Conservation (phyloP, 2,113 vertebrate genomes). For the Peromyscus californicus region DNA sequence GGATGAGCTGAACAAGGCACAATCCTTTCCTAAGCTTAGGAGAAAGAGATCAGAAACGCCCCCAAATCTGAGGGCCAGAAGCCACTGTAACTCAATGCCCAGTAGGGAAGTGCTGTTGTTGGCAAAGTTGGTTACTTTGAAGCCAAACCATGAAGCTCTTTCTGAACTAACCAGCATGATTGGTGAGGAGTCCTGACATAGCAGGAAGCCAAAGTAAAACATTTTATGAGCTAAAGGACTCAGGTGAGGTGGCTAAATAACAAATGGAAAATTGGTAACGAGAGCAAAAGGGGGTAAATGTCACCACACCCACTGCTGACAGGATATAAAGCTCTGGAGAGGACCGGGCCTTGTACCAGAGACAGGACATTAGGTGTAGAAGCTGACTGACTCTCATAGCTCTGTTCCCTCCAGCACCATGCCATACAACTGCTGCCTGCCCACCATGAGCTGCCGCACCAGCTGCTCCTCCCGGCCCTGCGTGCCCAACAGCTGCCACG, state of each 20-base stretch:
- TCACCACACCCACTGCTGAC: slow-evolving; percentile 72
- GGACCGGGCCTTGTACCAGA: slow-evolving; percentile 23
- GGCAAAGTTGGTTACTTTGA: slow-evolving; percentile 77
- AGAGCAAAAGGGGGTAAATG: slow-evolving; percentile 42
- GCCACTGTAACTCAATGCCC: background rate
- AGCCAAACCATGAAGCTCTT: slow-evolving; percentile 73
- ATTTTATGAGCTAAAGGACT: slow-evolving; percentile 77
- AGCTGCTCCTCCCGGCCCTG: slow-evolving; percentile 73
- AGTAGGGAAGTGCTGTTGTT: background rate
- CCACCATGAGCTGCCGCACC: slow-evolving; percentile 70
- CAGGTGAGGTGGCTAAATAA: slow-evolving; percentile 62
- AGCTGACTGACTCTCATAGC: slow-evolving; percentile 15
- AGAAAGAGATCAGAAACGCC: background rate
- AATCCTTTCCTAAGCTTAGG: background rate
- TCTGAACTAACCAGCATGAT: slow-evolving; percentile 41
- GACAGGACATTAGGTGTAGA: slow-evolving; percentile 38
- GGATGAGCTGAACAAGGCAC: background rate
- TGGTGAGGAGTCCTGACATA: slow-evolving; percentile 79
- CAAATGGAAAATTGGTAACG: slow-evolving; percentile 60
- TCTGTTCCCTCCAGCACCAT: slow-evolving; percentile 57
- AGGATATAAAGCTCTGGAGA: slow-evolving; percentile 75
- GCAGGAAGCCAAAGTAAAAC: slow-evolving; percentile 78
- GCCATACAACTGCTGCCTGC: slow-evolving; percentile 69
- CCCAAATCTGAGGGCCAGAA: background rate
- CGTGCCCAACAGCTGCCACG: slow-evolving; percentile 66